phyloP scores from a whole-genome alignment of 2,113 vertebrate genomes.

The Chlamydotis undulata region DNA sequence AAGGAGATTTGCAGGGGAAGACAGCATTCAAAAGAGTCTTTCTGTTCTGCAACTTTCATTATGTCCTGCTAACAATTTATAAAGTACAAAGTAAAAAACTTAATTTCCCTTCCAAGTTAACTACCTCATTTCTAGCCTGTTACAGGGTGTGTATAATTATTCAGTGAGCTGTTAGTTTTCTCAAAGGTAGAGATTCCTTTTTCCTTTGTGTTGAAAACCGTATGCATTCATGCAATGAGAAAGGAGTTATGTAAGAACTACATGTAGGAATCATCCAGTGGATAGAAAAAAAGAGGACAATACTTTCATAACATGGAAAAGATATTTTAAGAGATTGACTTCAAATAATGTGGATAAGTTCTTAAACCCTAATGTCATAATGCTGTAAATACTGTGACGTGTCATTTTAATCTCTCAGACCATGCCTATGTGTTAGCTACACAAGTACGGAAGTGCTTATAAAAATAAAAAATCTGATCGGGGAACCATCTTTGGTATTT shows the following conservation, averaged over 20 bases:
- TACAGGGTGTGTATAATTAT: neutral
- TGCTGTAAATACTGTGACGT: neutral
- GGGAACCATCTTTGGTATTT: neutral
- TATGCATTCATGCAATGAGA: neutral
- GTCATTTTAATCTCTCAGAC: neutral
- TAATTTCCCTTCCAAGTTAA: neutral
- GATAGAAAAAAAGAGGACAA: neutral
- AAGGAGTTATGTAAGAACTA: neutral
- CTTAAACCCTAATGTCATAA: neutral
- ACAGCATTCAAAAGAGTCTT: neutral
- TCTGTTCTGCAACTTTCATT: neutral
- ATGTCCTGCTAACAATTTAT: neutral
- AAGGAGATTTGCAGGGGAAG: neutral
- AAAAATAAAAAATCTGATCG: neutral
- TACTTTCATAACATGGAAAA: neutral
- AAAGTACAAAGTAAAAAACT: neutral
- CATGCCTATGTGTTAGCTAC: neutral
- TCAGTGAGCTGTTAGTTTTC: neutral
- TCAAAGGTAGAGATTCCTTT: neutral
- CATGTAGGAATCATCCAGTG: neutral
- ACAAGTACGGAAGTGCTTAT: neutral
- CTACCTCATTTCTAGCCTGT: neutral
- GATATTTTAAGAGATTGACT: neutral
- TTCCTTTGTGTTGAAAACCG: neutral
- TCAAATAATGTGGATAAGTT: neutral